Evolutionary conservation across 1,140 invertebrate genomes (phyloP).

Genomic region (Frieseomelitta varia): DNA sequence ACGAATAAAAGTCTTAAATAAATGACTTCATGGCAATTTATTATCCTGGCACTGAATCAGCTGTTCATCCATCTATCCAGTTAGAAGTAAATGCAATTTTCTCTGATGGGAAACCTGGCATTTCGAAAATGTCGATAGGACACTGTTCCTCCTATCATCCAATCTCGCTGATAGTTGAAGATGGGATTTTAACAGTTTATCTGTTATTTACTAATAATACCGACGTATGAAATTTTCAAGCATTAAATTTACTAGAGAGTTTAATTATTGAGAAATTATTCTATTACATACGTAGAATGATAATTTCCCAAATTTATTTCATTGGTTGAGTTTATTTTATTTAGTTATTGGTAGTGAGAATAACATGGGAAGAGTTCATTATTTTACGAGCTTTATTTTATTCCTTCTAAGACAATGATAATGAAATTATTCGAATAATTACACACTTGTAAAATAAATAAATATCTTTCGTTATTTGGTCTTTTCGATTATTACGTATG

Average conservation of each 20-base stretch:
- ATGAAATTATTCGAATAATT: too few species aligned
- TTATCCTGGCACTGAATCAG: conserved; percentile 35
- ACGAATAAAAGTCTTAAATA: conserved; percentile 29
- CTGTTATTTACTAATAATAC: neutral
- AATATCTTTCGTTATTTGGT: too few species aligned
- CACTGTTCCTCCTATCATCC: neutral
- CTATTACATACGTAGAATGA: too few species aligned
- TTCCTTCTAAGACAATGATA: too few species aligned
- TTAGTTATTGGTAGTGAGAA: too few species aligned
- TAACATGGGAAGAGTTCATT: too few species aligned
- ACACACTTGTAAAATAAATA: too few species aligned
- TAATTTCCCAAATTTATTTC: too few species aligned
- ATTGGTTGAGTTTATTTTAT: too few species aligned
- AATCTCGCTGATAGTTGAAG: neutral
- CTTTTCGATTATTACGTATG: too few species aligned
- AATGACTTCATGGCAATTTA: conserved; percentile 57
- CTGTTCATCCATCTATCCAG: neutral
- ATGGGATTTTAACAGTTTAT: neutral
- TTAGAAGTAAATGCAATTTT: neutral
- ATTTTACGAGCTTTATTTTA: too few species aligned
- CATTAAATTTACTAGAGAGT: neutral
- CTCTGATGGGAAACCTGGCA: neutral
- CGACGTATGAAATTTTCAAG: neutral
- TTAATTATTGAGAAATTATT: too few species aligned
- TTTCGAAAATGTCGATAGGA: neutral